These are phyloP conservation scores for Eclectus roratus DNA, from an alignment of 2,113 vertebrate genomes.

Conservation along the genomic window DNA sequence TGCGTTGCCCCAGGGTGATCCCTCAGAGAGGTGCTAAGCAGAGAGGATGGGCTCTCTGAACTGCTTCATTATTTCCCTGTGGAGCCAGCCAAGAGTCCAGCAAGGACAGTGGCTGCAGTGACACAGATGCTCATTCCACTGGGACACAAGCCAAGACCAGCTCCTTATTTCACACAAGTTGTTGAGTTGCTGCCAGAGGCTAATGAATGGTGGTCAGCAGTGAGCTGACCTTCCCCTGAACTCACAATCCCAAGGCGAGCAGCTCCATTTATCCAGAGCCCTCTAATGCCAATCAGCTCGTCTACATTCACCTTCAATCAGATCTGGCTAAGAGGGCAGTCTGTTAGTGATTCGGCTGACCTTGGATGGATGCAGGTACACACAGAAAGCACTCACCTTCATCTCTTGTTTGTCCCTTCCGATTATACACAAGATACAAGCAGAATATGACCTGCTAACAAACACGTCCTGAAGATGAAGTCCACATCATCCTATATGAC, in stretches of 20 bases:
- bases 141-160: conserved; percentile 7
- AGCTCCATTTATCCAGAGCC: conserved; percentile 12
- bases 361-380: background rate
- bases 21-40: background rate
- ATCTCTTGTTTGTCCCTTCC: background rate
- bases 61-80: background rate
- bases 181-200: background rate
- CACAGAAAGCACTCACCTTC: background rate
- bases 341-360: background rate
- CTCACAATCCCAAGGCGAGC: background rate
- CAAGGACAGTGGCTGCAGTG: background rate
- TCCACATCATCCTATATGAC: background rate
- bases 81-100: background rate
- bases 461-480: background rate
- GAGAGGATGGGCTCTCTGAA: background rate
- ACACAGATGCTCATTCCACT: background rate
- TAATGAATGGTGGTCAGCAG: conserved; percentile 34
- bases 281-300: conserved; percentile 1
- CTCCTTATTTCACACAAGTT: conserved; percentile 12
- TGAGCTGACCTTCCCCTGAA: conserved; percentile 37
- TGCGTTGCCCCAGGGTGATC: background rate
- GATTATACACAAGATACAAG: background rate
- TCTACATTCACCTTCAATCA: background rate
- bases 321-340: background rate
- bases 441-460: background rate